phyloP scores from a whole-genome alignment of 2,797 vertebrate species.

The Xenentodon cancila region DNA sequence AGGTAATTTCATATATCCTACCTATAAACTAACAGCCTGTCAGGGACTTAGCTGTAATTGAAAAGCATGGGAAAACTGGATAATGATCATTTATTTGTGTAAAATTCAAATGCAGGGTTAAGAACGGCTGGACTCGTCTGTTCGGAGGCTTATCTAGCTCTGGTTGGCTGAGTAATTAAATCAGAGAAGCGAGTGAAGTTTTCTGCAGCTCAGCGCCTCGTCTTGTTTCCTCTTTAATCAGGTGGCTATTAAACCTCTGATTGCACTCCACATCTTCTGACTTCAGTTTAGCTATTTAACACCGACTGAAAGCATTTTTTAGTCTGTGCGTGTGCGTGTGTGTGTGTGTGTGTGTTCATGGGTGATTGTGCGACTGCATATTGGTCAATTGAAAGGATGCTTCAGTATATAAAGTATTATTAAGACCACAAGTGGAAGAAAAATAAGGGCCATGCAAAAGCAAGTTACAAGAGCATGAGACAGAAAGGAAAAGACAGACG shows the following conservation, averaged over 20 bases:
- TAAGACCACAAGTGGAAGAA: conserved; percentile 20
- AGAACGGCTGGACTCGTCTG: conserved; percentile 41
- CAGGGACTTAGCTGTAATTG: conserved; percentile 60
- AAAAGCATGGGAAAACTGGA: conserved; percentile 66
- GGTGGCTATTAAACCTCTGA: conserved; percentile 78
- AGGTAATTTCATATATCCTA: conserved; percentile 10
- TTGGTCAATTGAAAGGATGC: conserved; percentile 17
- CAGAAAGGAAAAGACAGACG: conserved; percentile 5
- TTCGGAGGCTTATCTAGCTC: conserved; percentile 70
- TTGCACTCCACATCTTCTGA: conserved; percentile 68
- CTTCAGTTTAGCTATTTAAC: conserved; percentile 66
- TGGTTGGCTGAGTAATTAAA: conserved; percentile 78
- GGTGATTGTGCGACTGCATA: conserved; percentile 10
- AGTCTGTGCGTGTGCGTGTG: not conserved
- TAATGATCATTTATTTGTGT: conserved; percentile 75
- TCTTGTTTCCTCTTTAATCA: conserved; percentile 81
- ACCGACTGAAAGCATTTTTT: conserved; percentile 44
- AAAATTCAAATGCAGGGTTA: conserved; percentile 56
- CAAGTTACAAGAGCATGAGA: conserved; percentile 13
- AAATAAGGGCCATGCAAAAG: conserved; percentile 28
- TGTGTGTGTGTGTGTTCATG: not conserved
- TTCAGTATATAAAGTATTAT: conserved; percentile 13
- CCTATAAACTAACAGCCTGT: conserved; percentile 45
- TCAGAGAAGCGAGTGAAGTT: conserved; percentile 74
- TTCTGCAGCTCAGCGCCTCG: conserved; percentile 64